Conservation (phyloP, 2,888 invertebrate species). For the Aethes cnicana region DNA sequence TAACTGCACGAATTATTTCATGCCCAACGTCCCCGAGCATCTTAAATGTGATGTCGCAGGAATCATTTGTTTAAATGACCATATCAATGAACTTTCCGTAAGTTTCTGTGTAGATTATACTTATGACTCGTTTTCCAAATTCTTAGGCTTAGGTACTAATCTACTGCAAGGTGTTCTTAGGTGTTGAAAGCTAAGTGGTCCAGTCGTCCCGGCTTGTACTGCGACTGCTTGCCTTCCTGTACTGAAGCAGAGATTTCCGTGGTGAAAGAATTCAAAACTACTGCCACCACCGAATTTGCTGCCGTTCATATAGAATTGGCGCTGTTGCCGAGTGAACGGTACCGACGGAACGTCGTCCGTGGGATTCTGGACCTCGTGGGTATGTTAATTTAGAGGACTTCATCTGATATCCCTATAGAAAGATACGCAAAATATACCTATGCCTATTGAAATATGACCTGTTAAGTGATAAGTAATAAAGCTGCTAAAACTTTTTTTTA, state of each 20-base stretch:
- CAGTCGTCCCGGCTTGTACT: constrained; percentile 83
- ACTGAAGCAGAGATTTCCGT: constrained; percentile 87
- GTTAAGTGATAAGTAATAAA: constrained; percentile 2
- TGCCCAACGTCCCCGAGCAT: constrained; percentile 83
- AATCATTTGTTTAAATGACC: constrained; percentile 84
- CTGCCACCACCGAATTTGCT: constrained; percentile 55
- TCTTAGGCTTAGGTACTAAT: too few relatives aligned
- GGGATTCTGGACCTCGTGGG: constrained; percentile 88
- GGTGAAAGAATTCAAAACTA: constrained; percentile 78
- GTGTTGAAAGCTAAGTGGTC: constrained; percentile 75
- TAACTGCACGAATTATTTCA: constrained; percentile 87
- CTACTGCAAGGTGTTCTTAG: too few relatives aligned
- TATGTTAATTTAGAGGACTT: too few relatives aligned
- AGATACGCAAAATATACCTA: too few relatives aligned
- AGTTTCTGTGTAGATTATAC: too few relatives aligned
- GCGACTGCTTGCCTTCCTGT: constrained; percentile 88
- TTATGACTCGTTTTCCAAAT: too few relatives aligned
- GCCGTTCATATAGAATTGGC: constrained; percentile 84
- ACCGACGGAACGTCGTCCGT: constrained; percentile 87
- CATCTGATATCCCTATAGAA: too few relatives aligned
- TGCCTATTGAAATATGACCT: too few relatives aligned
- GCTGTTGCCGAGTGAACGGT: constrained; percentile 86
- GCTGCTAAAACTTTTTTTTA: constrained; percentile 26
- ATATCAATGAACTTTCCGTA: constrained; percentile 85
- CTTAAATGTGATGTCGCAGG: constrained; percentile 85